A percentile compares a stretch with the other conserved stretches of the same genome.
These are phyloP conservation scores for Gallinago media DNA, from an alignment of 2,113 vertebrate species.

Conservation along the genomic window DNA sequence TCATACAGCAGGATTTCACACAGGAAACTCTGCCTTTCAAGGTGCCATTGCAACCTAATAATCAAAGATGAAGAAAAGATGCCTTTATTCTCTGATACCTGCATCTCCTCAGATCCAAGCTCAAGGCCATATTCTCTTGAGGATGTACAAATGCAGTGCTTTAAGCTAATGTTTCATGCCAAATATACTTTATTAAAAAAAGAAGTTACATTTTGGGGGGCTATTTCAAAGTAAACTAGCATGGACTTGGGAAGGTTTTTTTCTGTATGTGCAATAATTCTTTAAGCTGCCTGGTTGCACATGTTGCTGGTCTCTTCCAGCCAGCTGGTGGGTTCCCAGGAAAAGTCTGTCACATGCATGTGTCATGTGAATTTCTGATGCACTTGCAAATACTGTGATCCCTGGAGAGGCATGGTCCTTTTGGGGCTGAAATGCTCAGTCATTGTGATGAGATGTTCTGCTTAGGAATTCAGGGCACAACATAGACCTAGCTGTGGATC, in stretches of 20 bases:
- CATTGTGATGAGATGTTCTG: not conserved
- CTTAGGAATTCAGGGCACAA: slow-evolving; percentile 47
- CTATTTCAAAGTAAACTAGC: not conserved
- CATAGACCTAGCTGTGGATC: not conserved
- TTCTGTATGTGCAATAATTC: not conserved
- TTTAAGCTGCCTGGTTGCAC: not conserved
- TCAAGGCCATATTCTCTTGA: not conserved
- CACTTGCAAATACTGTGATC: not conserved
- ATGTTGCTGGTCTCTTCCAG: not conserved
- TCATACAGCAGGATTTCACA: not conserved
- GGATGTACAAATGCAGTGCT: not conserved
- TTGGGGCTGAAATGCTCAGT: not conserved
- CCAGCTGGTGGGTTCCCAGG: not conserved
- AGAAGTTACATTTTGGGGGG: not conserved
- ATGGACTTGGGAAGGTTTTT: not conserved
- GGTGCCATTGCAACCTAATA: not conserved
- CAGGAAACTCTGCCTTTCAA: not conserved
- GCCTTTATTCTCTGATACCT: not conserved
- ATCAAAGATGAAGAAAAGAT: not conserved
- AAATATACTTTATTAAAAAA: not conserved
- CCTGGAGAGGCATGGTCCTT: not conserved
- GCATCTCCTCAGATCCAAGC: not conserved
- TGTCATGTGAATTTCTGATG: not conserved
- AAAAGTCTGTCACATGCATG: not conserved
- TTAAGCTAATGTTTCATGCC: not conserved